These are phyloP conservation scores for Lepus oiostolus DNA, from an alignment of 2,797 vertebrate genomes.

Conservation along the genomic window DNA sequence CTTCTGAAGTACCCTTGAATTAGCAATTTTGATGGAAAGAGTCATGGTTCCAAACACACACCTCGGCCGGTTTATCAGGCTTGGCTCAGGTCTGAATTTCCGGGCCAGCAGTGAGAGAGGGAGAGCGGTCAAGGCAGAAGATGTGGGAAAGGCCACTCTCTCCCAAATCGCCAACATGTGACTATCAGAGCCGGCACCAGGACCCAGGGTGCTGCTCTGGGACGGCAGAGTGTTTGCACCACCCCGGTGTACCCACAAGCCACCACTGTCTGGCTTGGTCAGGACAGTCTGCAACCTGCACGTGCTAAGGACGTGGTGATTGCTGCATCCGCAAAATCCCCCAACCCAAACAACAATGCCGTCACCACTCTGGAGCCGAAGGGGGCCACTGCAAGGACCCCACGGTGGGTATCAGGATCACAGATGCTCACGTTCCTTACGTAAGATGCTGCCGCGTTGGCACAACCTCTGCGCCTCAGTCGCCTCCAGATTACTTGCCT, in stretches of 20 bases:
- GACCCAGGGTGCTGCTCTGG: background rate
- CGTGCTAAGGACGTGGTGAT: constrained; percentile 20
- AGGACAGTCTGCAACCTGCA: background rate
- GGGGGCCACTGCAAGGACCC: no score
- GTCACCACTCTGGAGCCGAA: background rate
- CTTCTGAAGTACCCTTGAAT: no score
- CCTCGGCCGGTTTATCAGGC: fast-evolving
- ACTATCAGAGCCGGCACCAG: background rate
- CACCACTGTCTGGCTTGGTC: background rate
- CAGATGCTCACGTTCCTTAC: background rate
- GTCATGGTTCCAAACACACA: background rate
- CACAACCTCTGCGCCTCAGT: background rate
- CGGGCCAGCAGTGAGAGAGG: background rate
- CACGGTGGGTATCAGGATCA: background rate
- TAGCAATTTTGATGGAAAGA: background rate
- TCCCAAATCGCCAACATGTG: background rate
- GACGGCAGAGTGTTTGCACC: background rate
- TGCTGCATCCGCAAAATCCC: background rate
- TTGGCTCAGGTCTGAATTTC: background rate
- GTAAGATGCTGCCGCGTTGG: background rate
- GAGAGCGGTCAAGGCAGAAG: no score
- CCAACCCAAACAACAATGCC: background rate
- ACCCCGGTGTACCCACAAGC: background rate
- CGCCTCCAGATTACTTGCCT: background rate
- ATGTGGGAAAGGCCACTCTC: background rate